These are phyloP conservation scores for Gryllus longicercus DNA, from an alignment of 2,888 invertebrate species.

Conservation along the genomic window DNA sequence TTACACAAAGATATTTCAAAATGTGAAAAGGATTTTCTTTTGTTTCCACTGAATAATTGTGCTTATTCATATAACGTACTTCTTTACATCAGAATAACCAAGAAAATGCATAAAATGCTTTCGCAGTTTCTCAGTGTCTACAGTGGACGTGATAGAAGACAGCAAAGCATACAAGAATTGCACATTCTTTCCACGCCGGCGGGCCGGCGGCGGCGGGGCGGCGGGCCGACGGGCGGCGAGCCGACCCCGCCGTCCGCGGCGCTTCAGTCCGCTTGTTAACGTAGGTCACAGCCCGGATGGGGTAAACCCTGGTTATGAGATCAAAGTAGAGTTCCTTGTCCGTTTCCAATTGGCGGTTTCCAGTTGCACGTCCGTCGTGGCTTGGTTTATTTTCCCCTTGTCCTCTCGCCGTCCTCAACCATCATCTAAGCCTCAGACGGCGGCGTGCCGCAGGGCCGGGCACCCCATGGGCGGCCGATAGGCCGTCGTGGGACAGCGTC, in stretches of 20 bases:
- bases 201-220: not conserved
- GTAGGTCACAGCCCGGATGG: slow-evolving; percentile 33
- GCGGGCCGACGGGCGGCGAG: not conserved
- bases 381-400: not conserved
- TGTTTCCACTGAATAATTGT: slow-evolving; percentile 19
- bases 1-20: slow-evolving; percentile 33
- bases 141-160: slow-evolving; percentile 17
- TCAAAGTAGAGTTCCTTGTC: slow-evolving; percentile 26
- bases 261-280: not conserved
- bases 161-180: slow-evolving; percentile 17
- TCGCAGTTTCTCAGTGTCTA: slow-evolving; percentile 6
- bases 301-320: slow-evolving; percentile 33
- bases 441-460: not conserved
- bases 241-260: not conserved
- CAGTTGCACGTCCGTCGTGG: not conserved
- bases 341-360: not conserved
- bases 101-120: not conserved
- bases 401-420: too few species aligned
- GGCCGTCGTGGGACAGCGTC: not conserved
- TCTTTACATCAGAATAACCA: slow-evolving; percentile 2
- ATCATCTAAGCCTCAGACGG: too few species aligned
- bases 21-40: slow-evolving; percentile 4
- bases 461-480: not conserved
- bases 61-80: slow-evolving; percentile 17
- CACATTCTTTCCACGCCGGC: not conserved